Evolutionary conservation across 2,888 invertebrate genomes (phyloP).

Genomic region (Opisthograptis luteolata): DNA sequence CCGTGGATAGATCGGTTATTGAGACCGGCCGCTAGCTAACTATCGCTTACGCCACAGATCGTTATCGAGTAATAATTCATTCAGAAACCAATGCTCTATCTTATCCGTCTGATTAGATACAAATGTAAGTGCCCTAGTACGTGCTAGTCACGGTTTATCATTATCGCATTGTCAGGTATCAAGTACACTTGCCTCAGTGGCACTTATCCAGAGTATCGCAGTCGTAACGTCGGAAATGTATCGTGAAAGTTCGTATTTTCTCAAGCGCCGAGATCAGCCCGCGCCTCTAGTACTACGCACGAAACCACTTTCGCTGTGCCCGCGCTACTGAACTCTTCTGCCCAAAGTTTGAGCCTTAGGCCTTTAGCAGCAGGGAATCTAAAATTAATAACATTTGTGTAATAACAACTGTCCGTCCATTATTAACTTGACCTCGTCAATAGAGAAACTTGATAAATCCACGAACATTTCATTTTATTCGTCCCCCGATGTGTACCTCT

Average conservation of each 20-base stretch:
- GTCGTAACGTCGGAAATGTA: conserved; percentile 70
- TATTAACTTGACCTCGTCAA: neutral
- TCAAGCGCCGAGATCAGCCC: conserved; percentile 66
- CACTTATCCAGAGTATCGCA: conserved; percentile 53
- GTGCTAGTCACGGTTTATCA: conserved; percentile 16
- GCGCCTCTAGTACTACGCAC: conserved; percentile 60
- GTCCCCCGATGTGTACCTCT: too few relatives aligned
- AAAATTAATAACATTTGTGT: too few relatives aligned
- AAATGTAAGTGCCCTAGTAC: conserved; percentile 7
- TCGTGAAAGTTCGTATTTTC: conserved; percentile 83
- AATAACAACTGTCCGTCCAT: neutral
- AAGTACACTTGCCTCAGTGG: conserved; percentile 30
- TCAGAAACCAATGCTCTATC: conserved; percentile 19
- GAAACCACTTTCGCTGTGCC: conserved; percentile 78
- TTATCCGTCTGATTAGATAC: conserved; percentile 26
- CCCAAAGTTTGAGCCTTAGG: conserved; percentile 43
- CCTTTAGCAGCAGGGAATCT: conserved; percentile 4
- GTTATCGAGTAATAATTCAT: conserved; percentile 11
- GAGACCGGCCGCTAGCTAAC: too few relatives aligned
- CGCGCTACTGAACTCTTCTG: conserved; percentile 58
- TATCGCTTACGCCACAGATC: neutral
- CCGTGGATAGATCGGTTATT: too few relatives aligned
- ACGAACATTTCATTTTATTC: neutral
- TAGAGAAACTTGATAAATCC: neutral
- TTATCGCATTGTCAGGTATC: conserved; percentile 14